Conservation (phyloP, 92 coral and sea anemone genomes). For the Palythoa heliodiscus region DNA sequence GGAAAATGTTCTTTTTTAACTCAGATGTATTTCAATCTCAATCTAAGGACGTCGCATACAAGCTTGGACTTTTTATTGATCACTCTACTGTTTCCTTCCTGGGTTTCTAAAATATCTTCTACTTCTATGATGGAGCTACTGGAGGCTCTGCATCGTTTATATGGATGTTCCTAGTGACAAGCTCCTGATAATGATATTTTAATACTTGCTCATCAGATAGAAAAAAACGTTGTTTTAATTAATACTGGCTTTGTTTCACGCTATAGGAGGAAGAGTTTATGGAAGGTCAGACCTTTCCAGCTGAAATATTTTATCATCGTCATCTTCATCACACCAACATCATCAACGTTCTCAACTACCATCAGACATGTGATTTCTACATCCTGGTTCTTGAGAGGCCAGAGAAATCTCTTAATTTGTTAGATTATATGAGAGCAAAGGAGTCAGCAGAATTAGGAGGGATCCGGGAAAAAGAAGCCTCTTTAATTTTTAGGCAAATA, state of each 20-base stretch:
- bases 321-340: slow-evolving; percentile 81
- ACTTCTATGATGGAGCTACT: no score
- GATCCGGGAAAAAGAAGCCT: slow-evolving; percentile 51
- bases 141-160: no score
- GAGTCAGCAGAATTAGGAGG: slow-evolving; percentile 52
- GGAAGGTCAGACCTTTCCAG: slow-evolving; percentile 8
- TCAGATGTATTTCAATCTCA: no score
- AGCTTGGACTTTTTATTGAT: no score
- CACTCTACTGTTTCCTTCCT: no score
- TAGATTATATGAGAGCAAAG: slow-evolving; percentile 80
- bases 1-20: no score
- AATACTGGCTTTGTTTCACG: not conserved
- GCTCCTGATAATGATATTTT: no score
- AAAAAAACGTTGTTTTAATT: no score
- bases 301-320: slow-evolving; percentile 76
- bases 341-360: slow-evolving; percentile 76
- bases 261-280: not conserved
- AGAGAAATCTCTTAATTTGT: slow-evolving; percentile 72
- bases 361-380: slow-evolving; percentile 80
- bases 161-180: no score
- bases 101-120: no score
- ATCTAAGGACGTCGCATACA: no score
- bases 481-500: slow-evolving; percentile 79
- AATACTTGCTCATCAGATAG: no score
- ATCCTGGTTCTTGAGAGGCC: slow-evolving; percentile 89